Base-by-base conservation (phyloP, 2,888 invertebrate species). In the Melieria omissa region DNA sequence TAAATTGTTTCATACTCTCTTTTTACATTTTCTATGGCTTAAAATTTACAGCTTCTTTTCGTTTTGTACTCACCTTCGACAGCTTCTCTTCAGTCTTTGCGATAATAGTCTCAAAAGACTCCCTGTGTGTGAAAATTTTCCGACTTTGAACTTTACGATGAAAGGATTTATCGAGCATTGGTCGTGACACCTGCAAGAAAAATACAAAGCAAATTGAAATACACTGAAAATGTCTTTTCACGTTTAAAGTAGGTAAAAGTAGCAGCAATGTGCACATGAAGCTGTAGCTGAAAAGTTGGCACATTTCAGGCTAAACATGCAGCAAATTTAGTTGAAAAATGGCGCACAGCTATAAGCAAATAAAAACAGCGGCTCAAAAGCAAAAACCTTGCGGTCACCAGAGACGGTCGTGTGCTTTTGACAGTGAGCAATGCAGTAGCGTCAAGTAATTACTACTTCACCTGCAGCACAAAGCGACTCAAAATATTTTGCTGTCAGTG, bases 141-240 rank as follows among this genome's bases (percentile, higher is more conserved):
- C 95, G 90, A 58, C 95, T 94, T 86, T 96, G 96, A 75, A 96
- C 93, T 88, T 97, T 97, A 84, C 95, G 91, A 86, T 95, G 93
- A 88, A 96, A 96, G 80, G 95, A 95, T 82, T 92, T 91, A 84
- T 96, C 96, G 77, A 95, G 89, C 72, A 96, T 91, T 58, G 95
- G 95, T 54, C 95, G 90, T 45, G 96, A 92, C 72, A 96, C 92
- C 85, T 92, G 88, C 54, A 76, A 79, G 73, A 70, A 68, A 65
- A 29, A 42, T 5, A 45, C 12, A 14, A 58, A 60, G 29, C 41
- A 49, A 60, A 47, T 14, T 6, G 9, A 16, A 29, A 29, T 16
- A 16, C 46, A n/a, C 1, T 7, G 12, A 65, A 5, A 45, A 57
- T 42, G 44, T 54, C 16, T 65, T 29, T 57, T 45, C 49, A 5